Conservation (phyloP, 2,113 vertebrate genomes). For the Cheilinus undulatus region DNA sequence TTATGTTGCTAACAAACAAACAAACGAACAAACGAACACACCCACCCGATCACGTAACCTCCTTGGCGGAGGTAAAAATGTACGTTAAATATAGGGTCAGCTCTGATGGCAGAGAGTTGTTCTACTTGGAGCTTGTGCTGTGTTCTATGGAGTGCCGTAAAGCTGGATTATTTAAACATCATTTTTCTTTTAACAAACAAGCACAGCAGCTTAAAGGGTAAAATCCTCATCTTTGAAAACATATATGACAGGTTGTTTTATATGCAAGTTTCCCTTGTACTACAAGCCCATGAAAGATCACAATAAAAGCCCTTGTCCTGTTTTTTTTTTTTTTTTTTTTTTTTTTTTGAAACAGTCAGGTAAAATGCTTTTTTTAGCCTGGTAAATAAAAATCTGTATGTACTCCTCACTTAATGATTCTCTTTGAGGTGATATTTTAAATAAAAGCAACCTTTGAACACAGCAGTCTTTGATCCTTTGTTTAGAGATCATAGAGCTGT, state of each 20-base stretch:
- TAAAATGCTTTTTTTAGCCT: not conserved
- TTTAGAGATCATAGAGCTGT: constrained; percentile 41
- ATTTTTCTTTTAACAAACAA: too few relatives aligned
- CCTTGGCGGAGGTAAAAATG: too few relatives aligned
- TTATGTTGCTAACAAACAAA: too few relatives aligned
- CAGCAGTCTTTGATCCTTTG: constrained; percentile 61
- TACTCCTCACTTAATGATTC: constrained; percentile 8
- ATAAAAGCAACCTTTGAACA: constrained; percentile 18
- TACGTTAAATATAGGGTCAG: too few relatives aligned
- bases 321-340: too few relatives aligned
- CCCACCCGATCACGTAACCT: too few relatives aligned
- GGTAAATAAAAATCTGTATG: constrained; percentile 6
- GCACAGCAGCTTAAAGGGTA: too few relatives aligned
- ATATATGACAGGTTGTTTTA: not conserved
- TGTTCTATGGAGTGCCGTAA: not conserved
- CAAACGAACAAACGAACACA: too few relatives aligned
- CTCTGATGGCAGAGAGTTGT: too few relatives aligned
- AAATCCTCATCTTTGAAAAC: not conserved
- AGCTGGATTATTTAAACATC: not conserved
- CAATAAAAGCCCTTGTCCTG: not conserved
- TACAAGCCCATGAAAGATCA: not conserved
- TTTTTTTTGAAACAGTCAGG: not conserved
- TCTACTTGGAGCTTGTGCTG: too few relatives aligned
- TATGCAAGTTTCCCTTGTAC: not conserved
- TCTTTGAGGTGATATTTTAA: constrained; percentile 6